Evolutionary conservation across 2,888 invertebrate species (phyloP), one percentile per base, ranked within the genome.

Genomic region (Gibbula magus): DNA sequence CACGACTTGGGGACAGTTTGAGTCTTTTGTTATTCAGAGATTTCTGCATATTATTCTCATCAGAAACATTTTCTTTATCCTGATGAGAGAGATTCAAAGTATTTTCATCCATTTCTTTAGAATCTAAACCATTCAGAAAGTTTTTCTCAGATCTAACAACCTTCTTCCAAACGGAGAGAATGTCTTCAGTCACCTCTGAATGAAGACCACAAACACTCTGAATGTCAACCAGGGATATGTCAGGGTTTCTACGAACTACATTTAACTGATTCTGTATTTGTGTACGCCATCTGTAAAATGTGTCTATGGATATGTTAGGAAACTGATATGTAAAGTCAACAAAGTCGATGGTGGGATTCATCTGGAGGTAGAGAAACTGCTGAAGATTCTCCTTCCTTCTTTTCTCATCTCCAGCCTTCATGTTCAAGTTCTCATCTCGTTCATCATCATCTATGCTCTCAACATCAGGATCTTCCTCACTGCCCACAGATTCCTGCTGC

Each of bases 281-380:
- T 66, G 82, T 81, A 20, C 83, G 80, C 85, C 85, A 85, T n/a
- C 81, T 76, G 79, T 85, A 83, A 74, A 83, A 85, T 45, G 82
- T 84, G 13, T 82, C 53, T 29, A 81, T 51, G 16, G 85, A 83
- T n/a, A 83, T 82, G 56, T 66, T 39, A n/a, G 85, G 82, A 76
- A 82, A 83, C 7, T 80, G 77, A 5, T 79, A 61, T 77, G 79
- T 75, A 32, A 84, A 79, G 10, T 82, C 81, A 39, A 76, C 75
- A 56, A 84, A 84, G 32, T 81, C 74, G 10, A 84, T 74, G 3
- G 67, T 77, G 10, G 85, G 85, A 51, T 81, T 82, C 39, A 81
- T 67, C 45, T 84, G 79, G 35, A 83, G 79, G 54, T 82, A 82
- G 18, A 79, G 78, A 73, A 81, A 85, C 76, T 85, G 83, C 70